These are phyloP conservation scores for Apus apus DNA, from an alignment of 2,113 vertebrate species.

Conservation along the genomic window DNA sequence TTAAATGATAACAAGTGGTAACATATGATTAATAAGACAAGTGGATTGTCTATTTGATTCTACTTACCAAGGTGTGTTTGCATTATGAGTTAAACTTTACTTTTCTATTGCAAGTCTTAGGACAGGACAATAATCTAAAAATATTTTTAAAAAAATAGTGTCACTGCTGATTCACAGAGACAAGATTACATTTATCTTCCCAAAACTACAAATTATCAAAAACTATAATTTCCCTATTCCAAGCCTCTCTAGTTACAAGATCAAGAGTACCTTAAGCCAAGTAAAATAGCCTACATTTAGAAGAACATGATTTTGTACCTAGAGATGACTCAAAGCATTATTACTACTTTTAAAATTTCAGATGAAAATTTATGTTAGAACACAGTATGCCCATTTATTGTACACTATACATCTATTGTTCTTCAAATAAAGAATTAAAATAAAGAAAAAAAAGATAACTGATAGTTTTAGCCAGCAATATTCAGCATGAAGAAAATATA, in stretches of 20 bases:
- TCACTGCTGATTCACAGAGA: not conserved
- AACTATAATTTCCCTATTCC: not conserved
- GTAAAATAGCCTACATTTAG: not conserved
- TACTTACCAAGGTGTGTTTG: not conserved
- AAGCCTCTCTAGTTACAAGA: not conserved
- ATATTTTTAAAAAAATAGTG: not conserved
- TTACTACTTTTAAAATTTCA: not conserved
- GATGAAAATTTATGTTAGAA: not conserved
- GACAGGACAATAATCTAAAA: not conserved
- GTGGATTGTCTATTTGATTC: not conserved
- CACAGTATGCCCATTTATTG: not conserved
- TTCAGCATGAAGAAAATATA: not conserved
- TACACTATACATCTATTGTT: not conserved
- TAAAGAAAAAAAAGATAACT: not conserved
- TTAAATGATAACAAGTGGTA: not conserved
- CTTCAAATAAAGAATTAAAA: not conserved
- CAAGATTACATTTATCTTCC: not conserved
- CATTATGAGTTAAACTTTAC: not conserved
- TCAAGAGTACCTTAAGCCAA: not conserved
- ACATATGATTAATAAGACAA: not conserved
- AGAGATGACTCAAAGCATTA: not conserved
- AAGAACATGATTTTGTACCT: accelerated
- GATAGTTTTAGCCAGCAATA: not conserved
- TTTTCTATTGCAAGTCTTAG: not conserved
- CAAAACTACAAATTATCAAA: not conserved